These are phyloP conservation scores for Hofmannophila pseudospretella DNA, from an alignment of 2,888 invertebrate species.

Conservation along the genomic window DNA sequence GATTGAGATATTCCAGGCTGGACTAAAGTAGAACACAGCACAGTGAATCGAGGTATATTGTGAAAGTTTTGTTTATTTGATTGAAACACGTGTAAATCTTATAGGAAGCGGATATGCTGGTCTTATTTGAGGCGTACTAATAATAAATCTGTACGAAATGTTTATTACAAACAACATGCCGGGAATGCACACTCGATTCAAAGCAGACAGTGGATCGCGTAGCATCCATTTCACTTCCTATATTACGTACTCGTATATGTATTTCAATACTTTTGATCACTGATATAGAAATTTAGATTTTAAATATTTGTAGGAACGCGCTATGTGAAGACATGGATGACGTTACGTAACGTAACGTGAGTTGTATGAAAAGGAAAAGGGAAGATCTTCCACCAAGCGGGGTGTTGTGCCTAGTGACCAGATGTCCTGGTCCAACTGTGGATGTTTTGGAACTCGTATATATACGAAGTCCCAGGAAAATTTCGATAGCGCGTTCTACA, in stretches of 20 bases:
- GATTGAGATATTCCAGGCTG: not conserved
- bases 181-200: not conserved
- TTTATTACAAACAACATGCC: conserved; percentile 55
- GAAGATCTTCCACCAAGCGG: too few species aligned
- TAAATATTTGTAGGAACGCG: too few species aligned
- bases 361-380: too few species aligned
- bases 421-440: too few species aligned
- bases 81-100: conserved; percentile 11
- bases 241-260: not conserved
- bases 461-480: too few species aligned
- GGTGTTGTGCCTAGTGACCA: too few species aligned
- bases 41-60: conserved; percentile 5
- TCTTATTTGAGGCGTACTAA: conserved; percentile 33
- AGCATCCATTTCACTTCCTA: not conserved
- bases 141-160: conserved; percentile 51
- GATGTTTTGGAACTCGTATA: too few species aligned
- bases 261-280: not conserved
- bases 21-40: not conserved
- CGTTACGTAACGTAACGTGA: too few species aligned
- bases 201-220: not conserved
- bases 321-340: too few species aligned
- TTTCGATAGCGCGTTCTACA: too few species aligned
- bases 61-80: conserved; percentile 11
- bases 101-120: conserved; percentile 42
- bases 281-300: too few species aligned